These are phyloP conservation scores for Myotis planiceps DNA, from an alignment of 2,797 vertebrate species.

Conservation along the genomic window DNA sequence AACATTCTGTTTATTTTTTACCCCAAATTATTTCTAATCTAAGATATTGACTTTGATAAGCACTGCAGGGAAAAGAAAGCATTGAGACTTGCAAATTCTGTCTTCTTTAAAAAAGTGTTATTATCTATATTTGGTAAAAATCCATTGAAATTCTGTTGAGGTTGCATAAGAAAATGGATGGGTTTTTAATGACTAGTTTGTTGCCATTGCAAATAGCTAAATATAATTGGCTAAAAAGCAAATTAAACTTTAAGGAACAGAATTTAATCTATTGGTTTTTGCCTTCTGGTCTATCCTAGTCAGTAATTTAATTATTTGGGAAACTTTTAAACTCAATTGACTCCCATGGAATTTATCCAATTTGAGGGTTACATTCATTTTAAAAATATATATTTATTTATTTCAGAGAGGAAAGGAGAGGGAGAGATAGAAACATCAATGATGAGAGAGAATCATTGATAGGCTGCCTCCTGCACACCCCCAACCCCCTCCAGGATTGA, in stretches of 20 bases:
- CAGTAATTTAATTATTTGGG: conserved; percentile 71
- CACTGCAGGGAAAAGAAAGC: neutral
- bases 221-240: conserved; percentile 31
- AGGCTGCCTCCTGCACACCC: no score
- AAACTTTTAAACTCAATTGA: conserved; percentile 61
- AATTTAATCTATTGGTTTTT: conserved; percentile 31
- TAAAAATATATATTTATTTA: no score
- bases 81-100: conserved; percentile 20
- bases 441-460: no score
- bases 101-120: conserved; percentile 11
- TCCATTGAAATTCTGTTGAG: neutral
- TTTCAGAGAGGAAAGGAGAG: no score
- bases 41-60: neutral
- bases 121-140: conserved; percentile 11
- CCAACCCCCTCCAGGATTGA: no score
- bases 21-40: conserved; percentile 50
- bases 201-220: conserved; percentile 44
- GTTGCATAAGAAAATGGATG: conserved; percentile 43
- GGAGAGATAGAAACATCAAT: no score
- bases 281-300: conserved; percentile 37
- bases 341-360: conserved; percentile 50
- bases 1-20: conserved; percentile 66
- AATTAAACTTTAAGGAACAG: conserved; percentile 43
- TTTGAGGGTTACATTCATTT: neutral
- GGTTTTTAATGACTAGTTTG: conserved; percentile 55